These are phyloP conservation scores for Prunella strophiata DNA, from an alignment of 2,797 vertebrate species.

Conservation along the genomic window DNA sequence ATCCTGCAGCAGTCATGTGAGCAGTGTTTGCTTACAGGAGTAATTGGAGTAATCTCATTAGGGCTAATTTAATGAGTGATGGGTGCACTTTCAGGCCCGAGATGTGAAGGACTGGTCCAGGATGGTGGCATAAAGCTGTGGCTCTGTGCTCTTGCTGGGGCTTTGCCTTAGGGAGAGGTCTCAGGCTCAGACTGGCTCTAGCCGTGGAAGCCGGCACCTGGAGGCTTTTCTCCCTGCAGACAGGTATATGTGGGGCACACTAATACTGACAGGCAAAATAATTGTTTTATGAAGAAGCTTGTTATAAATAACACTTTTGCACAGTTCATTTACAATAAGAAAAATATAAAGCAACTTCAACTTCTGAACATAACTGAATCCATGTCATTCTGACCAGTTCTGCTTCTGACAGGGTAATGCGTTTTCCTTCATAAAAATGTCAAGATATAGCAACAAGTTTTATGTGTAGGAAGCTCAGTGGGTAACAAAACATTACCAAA, in stretches of 20 bases:
- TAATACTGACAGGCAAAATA: not conserved
- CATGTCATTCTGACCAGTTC: not conserved
- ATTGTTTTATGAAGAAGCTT: not conserved
- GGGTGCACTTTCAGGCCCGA: not conserved
- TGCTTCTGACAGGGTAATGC: not conserved
- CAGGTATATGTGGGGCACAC: rapidly evolving
- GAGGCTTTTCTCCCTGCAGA: not conserved
- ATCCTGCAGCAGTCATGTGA: not conserved
- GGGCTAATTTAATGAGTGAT: not conserved
- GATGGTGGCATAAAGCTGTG: not conserved
- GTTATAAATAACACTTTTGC: not conserved
- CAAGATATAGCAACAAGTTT: not conserved
- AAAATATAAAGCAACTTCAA: not conserved
- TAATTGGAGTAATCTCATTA: constrained; percentile 28
- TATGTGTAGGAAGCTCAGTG: not conserved
- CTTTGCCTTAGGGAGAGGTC: too few species aligned
- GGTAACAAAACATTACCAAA: not conserved
- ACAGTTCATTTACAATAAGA: not conserved
- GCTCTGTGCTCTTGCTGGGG: not conserved
- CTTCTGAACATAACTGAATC: not conserved
- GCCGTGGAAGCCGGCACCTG: not conserved
- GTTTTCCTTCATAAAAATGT: not conserved
- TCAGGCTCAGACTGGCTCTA: not conserved
- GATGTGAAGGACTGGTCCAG: not conserved
- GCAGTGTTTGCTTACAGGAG: constrained; percentile 1